These are phyloP conservation scores for Heliconius charithonia DNA, from an alignment of 2,888 invertebrate species.

Conservation along the genomic window DNA sequence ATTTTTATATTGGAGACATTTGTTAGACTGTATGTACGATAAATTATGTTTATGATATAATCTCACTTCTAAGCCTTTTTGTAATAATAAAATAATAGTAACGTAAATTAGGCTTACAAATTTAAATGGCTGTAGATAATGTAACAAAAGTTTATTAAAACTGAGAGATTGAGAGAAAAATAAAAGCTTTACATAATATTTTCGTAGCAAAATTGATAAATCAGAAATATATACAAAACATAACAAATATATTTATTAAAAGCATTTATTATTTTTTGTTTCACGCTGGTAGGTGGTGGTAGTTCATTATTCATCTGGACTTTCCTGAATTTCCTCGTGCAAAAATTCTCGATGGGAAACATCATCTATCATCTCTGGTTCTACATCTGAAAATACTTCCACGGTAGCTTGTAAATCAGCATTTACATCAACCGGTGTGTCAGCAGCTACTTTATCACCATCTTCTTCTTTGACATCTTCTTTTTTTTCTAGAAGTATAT, in stretches of 20 bases:
- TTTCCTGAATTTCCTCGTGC: slow-evolving; percentile 45
- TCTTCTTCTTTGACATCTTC: slow-evolving; percentile 1
- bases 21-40: background rate
- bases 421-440: background rate
- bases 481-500: slow-evolving; percentile 23
- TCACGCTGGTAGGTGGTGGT: no score
- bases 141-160: slow-evolving; percentile 1
- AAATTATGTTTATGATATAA: background rate
- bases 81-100: background rate
- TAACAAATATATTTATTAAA: background rate
- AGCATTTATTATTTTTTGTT: background rate
- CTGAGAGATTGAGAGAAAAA: background rate
- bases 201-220: slow-evolving; percentile 4
- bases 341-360: slow-evolving; percentile 33
- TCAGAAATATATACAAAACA: background rate
- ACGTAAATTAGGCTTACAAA: background rate
- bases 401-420: background rate
- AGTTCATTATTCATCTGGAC: slow-evolving; percentile 30
- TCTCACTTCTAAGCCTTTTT: background rate
- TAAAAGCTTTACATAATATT: background rate
- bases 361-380: slow-evolving; percentile 1
- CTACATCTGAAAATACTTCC: slow-evolving; percentile 4
- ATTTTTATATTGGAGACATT: background rate
- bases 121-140: background rate
- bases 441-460: background rate